Base-by-base conservation (phyloP, 1,140 invertebrate genomes). In the Holotrichia oblita region DNA sequence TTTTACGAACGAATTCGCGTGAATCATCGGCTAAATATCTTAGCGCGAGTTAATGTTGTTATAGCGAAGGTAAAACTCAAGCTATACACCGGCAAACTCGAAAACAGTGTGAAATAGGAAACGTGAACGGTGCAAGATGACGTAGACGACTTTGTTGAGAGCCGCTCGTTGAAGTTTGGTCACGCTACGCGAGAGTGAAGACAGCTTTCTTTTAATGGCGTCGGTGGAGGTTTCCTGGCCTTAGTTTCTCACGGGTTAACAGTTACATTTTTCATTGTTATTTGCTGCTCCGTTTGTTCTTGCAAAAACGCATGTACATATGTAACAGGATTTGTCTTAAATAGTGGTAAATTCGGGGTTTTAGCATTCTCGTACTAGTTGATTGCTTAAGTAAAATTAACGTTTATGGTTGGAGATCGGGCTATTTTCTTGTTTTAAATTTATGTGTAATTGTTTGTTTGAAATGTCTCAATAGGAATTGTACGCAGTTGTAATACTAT, bases 261-360 rank as follows among this genome's bases (percentile, higher is more conserved):
- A 69, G 61, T 69, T 69, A 64, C 17, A 69, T 69, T 69, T 17
- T 69, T 69, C 27, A 69, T 69, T 69, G 61, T 69, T 69, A 22
- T 69, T 69, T 34, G 61, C 27, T 69, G 61, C 61, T 69, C 27
- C 27, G 61, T 9, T 69, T 69, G 61, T 69, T 69, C 27, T 69
- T 69, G 22, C 22, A 48, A 48, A 48, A 10, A 20, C 61, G 61
- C 17, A 69, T 69, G 48, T 55, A 69, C 27, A 20, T 10, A 7
- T 9, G 61, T 27, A 27, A 22, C 24, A 34, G 22, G 12, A 69
- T 10, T 48, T 48, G 44, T 17, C 10, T 17, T 34, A 34, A 34
- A 34, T 44, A 44, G 48, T 55, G 6, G 48, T 55, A 55, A 55
- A 55, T n/a, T 55, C 48, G 12, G 48, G 14, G 17, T 55, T n/a